Evolutionary conservation across 1,140 invertebrate species (phyloP), one percentile per base, ranked within the genome.

Genomic region (Drosophila athabasca): DNA sequence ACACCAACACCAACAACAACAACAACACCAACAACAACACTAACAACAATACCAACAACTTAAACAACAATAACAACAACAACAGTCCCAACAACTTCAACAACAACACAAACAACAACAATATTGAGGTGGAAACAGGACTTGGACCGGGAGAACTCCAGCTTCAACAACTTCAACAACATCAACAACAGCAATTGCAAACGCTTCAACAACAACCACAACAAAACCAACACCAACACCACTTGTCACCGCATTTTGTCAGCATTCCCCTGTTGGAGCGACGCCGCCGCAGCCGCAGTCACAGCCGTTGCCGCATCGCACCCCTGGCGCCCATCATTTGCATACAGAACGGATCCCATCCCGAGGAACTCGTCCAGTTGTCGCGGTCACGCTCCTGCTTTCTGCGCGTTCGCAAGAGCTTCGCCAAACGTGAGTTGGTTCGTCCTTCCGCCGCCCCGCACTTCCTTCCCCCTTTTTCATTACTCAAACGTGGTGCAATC

Each of bases 231-330:
- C 43, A 60, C 31, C 41, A 39, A 6, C 35, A 68, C 31, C 26
- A 62, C 19, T 31, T 54, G n/a, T 41, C 44, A 11, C 41, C 70
- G n/a, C 73, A 58, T 22, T 82, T 85, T 58, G 82, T 87, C 35
- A 75, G 78, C 7, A 75, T 85, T 29, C 82, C 82, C 8, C 35
- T 85, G 55, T 17, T 87, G 48, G 82, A 85, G 8, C 82, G 78
- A 50, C 82, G 82, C 15, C 79, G 82, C 61, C 82, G 82, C 54
- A 85, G 81, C 53, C 81, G 83, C 66, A 87, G 82, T n/a, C 77
- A 77, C 49, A 87, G 82, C 24, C 77, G 65, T 41, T 87, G 82
- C 43, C 77, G 66, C 46, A 78, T 85, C 17, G 57, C 70, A 17
- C 78, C 78, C 6, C 57, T 88, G 83, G 59, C 83, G 17, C 83